These are phyloP conservation scores for Aphelinus atriplicis DNA, from an alignment of 1,140 invertebrate species.

Conservation along the genomic window DNA sequence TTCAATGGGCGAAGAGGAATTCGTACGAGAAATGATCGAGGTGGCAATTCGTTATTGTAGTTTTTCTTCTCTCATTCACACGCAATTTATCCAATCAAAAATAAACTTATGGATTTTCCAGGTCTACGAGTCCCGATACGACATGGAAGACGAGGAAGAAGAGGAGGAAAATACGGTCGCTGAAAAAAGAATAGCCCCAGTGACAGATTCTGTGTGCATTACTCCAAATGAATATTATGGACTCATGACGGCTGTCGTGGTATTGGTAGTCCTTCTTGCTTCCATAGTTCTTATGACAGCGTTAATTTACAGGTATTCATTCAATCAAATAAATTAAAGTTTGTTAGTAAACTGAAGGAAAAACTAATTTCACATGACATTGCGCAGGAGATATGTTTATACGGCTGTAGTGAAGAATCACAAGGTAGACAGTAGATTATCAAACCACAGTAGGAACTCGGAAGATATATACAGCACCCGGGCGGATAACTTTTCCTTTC, in stretches of 20 bases:
- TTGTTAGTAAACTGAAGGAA: neutral
- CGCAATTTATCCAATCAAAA: neutral
- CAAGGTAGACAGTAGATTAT: constrained; percentile 52
- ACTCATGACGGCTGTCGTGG: constrained; percentile 76
- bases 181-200: constrained; percentile 61
- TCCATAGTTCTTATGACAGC: constrained; percentile 73
- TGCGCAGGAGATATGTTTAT: constrained; percentile 60
- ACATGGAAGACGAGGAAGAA: constrained; percentile 70
- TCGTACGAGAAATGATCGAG: constrained; percentile 88
- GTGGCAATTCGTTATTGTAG: constrained; percentile 57
- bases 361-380: constrained; percentile 13
- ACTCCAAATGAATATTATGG: constrained; percentile 80
- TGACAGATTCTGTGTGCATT: constrained; percentile 74
- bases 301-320: constrained; percentile 73
- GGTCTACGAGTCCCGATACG: constrained; percentile 77
- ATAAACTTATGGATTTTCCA: constrained; percentile 43
- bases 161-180: constrained; percentile 62
- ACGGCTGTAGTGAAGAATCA: constrained; percentile 59
- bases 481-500: constrained; percentile 61
- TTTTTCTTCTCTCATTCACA: no score
- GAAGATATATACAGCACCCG: constrained; percentile 54
- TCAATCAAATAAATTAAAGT: neutral
- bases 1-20: constrained; percentile 67
- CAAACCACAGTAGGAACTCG: constrained; percentile 49
- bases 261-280: constrained; percentile 75